Percentiles rank a stretch among this genome's conserved stretches.
Conservation (phyloP, 2,113 vertebrate species). For the Xiphophorus maculatus region DNA sequence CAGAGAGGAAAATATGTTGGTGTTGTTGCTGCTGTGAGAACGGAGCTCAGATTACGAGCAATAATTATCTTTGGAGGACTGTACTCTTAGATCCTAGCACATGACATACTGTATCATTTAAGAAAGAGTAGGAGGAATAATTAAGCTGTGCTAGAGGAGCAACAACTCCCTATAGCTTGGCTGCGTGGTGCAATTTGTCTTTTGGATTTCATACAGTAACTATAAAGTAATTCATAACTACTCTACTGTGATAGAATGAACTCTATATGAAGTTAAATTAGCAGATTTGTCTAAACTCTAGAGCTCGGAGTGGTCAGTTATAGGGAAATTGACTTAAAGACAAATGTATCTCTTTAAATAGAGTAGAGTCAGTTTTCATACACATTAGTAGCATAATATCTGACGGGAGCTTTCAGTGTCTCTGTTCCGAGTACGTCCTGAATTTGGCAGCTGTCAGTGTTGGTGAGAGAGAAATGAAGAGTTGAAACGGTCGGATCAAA, state of each 20-base stretch:
- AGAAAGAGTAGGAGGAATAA: constrained; percentile 52
- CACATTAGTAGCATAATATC: constrained; percentile 18
- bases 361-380: constrained; percentile 16
- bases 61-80: constrained; percentile 69
- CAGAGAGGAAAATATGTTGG: constrained; percentile 13
- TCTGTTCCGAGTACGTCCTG: constrained; percentile 28
- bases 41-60: constrained; percentile 40
- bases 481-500: constrained; percentile 38
- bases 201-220: constrained; percentile 28
- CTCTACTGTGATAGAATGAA: not conserved
- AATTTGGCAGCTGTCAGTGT: constrained; percentile 47
- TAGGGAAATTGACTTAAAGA: not conserved
- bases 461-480: constrained; percentile 20
- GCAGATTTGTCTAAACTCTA: not conserved
- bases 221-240: constrained; percentile 34
- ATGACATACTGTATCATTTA: constrained; percentile 66
- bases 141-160: constrained; percentile 58
- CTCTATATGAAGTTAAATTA: constrained; percentile 8
- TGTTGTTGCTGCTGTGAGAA: constrained; percentile 18
- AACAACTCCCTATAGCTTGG: constrained; percentile 28
- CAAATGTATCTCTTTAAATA: constrained; percentile 4
- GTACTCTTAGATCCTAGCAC: constrained; percentile 64
- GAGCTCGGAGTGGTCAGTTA: constrained; percentile 7
- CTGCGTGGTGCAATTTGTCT: constrained; percentile 61
- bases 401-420: constrained; percentile 1